Evolutionary conservation across 1,140 invertebrate genomes (phyloP), one percentile per base, ranked within the genome.

Genomic region (Anastrepha obliqua): DNA sequence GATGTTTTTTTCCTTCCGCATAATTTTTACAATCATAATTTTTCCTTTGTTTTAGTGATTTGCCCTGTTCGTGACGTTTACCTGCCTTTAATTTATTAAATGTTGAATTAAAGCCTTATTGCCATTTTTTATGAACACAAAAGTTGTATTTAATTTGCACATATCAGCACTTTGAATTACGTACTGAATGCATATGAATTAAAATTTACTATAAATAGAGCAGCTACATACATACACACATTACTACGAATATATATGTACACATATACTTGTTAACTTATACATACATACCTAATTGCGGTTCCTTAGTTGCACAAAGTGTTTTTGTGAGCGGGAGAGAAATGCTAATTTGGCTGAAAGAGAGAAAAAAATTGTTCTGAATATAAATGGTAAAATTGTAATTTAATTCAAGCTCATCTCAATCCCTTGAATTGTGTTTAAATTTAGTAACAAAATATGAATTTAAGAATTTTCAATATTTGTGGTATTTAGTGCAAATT

Each of bases 111-210:
- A 74, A 44, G 39, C 42, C 44, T 74, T n/a, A 62, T 15, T 17
- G 60, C 60, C 15, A 15, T 74, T 65, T 29, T 15, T 70, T 70
- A 74, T 47, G 42, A 47, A 42, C 67, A 39, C 67, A 74, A 74
- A 74, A 44, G 67, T 47, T 74, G 67, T 39, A 74, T 74, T 42
- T 74, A 74, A 74, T 74, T 74, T 74, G 67, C 67, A 74, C 39
- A 42, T 74, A 74, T 47, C 4, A 39, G 15, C 39, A 0, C 39
- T 17, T 44, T 74, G 39, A 74, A 74, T 74, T 74, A 44, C 17
- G 13, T 39, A 74, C 39, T 47, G 67, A 42, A 29, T 29, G 29
- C 29, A 11, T 70, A 15, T 44, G 42, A 17, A 42, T 70, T 42
- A 44, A 70, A 70, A 47, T 70, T 70, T 1, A 7, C 51, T 9